These are phyloP conservation scores for Microdon myrmicae DNA, from an alignment of 2,888 invertebrate genomes.

Conservation along the genomic window DNA sequence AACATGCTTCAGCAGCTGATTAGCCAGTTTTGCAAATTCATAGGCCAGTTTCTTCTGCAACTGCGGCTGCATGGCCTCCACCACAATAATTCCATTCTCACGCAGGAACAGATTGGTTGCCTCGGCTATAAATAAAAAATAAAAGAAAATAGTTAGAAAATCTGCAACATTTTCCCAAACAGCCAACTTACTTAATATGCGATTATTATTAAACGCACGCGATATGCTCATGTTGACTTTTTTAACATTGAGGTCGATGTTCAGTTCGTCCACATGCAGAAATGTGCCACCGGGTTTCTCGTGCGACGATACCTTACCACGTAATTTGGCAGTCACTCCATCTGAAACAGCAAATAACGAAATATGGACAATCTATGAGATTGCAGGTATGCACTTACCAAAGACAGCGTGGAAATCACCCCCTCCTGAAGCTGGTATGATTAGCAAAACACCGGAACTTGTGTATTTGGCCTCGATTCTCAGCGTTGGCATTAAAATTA, in stretches of 20 bases:
- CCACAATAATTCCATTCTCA: slow-evolving; percentile 76
- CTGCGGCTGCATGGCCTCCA: slow-evolving; percentile 77
- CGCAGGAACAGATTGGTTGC: slow-evolving; percentile 77
- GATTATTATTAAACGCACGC: slow-evolving; percentile 76
- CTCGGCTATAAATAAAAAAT: slow-evolving; percentile 69
- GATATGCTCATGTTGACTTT: slow-evolving; percentile 74
- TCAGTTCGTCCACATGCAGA: slow-evolving; percentile 73
- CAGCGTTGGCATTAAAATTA: slow-evolving; percentile 73
- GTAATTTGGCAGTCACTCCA: slow-evolving; percentile 71
- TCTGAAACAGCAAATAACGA: slow-evolving; percentile 62
- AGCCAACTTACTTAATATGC: slow-evolving; percentile 73
- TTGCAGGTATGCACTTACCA: slow-evolving; percentile 62
- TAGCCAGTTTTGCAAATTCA: slow-evolving; percentile 74
- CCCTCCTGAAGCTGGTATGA: slow-evolving; percentile 77
- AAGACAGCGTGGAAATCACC: slow-evolving; percentile 76
- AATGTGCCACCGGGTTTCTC: slow-evolving; percentile 68
- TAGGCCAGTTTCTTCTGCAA: slow-evolving; percentile 73
- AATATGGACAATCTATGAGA: background rate
- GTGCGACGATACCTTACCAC: slow-evolving; percentile 70
- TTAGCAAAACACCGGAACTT: slow-evolving; percentile 76
- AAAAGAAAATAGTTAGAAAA: background rate
- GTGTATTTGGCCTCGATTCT: slow-evolving; percentile 75
- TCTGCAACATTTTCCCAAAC: background rate
- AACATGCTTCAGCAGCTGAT: slow-evolving; percentile 74
- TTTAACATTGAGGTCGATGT: slow-evolving; percentile 72